Conservation (phyloP, 2,888 invertebrate species). For the Andrena praecox region DNA sequence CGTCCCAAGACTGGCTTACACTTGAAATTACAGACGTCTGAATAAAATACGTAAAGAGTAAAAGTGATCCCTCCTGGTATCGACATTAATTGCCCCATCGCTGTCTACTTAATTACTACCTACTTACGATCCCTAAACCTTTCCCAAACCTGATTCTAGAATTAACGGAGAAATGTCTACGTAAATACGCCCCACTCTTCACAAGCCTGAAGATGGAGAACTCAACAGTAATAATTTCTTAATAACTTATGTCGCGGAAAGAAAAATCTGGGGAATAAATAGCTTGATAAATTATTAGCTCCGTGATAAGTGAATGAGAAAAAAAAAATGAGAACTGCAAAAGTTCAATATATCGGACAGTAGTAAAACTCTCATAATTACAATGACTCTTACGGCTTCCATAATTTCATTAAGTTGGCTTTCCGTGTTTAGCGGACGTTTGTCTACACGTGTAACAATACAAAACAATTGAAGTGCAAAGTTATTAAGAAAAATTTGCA, state of each 20-base stretch:
- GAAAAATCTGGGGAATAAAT: background rate
- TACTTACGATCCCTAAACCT: background rate
- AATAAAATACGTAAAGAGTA: constrained; percentile 18
- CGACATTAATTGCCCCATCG: background rate
- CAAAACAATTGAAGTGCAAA: background rate
- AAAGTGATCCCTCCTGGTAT: background rate
- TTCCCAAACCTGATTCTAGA: no score
- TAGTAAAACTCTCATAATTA: constrained; percentile 51
- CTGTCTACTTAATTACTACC: background rate
- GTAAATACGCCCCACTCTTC: no score
- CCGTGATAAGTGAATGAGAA: background rate
- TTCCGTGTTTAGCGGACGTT: constrained; percentile 27
- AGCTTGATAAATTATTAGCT: background rate
- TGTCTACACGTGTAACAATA: constrained; percentile 2
- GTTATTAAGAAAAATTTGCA: background rate
- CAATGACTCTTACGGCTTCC: constrained; percentile 58
- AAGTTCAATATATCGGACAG: constrained; percentile 49
- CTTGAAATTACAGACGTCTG: background rate
- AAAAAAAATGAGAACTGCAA: constrained; percentile 20
- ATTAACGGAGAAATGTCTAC: no score
- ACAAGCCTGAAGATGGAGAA: background rate
- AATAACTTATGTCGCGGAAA: background rate
- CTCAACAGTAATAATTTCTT: background rate
- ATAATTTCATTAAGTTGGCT: constrained; percentile 66
- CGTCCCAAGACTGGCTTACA: constrained; percentile 14